Percentiles rank a stretch among this genome's conserved stretches.
These are phyloP conservation scores for Turritopsis rubra DNA, from an alignment of 30 jellyfish, hydroid and myxozoan genomes.

Conservation along the genomic window DNA sequence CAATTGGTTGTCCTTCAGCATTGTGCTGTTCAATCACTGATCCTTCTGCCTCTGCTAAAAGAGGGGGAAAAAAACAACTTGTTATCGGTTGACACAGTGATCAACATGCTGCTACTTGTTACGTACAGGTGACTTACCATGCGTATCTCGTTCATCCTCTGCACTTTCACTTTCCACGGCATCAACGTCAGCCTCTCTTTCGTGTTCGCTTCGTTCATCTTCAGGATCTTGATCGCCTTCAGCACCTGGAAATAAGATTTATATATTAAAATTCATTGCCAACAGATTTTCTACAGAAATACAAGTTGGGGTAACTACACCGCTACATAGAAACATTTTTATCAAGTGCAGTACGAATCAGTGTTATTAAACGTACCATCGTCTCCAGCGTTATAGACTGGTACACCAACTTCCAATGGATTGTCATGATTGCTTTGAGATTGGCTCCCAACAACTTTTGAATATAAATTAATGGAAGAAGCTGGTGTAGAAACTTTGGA, in stretches of 20 bases:
- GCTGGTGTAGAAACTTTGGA: conserved; percentile 34
- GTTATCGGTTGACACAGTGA: background rate
- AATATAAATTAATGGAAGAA: conserved; percentile 21
- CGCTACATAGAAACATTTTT: background rate
- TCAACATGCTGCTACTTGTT: background rate
- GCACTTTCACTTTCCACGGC: conserved; percentile 28
- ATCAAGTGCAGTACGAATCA: no score
- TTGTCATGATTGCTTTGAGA: background rate
- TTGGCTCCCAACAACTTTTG: conserved; percentile 16
- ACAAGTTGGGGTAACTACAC: background rate
- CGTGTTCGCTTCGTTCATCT: conserved; percentile 21
- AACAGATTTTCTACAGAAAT: background rate
- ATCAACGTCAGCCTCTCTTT: conserved; percentile 16
- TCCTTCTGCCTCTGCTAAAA: conserved; percentile 2
- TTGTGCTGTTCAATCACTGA: background rate
- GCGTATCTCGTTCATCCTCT: conserved; percentile 28
- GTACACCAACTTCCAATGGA: background rate
- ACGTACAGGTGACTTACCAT: background rate
- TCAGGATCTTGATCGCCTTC: background rate
- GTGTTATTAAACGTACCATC: background rate
- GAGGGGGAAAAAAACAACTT: background rate
- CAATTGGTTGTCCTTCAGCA: background rate
- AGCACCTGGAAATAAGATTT: no score
- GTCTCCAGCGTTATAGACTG: background rate
- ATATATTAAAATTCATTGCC: no score